Evolutionary conservation across 1,140 invertebrate species (phyloP).

Genomic region (Zelostemma sp.): DNA sequence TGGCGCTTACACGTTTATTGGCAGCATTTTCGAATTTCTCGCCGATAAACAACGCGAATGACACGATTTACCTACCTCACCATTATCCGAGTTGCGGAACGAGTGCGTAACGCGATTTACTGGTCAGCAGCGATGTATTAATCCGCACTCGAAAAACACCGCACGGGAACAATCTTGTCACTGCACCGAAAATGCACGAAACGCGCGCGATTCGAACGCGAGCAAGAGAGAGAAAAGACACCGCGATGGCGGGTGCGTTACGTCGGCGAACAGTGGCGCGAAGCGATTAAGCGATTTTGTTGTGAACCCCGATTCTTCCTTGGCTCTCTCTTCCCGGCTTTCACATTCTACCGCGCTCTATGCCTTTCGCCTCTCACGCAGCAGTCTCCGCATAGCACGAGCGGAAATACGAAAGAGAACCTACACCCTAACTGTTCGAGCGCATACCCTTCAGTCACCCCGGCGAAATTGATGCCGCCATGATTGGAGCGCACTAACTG

Average conservation of each 20-base stretch:
- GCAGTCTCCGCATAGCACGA: too few species aligned
- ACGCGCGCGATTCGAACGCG: slow-evolving; percentile 8
- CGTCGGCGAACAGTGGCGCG: slow-evolving; percentile 66
- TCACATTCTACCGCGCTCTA: slow-evolving; percentile 48
- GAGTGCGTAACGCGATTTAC: slow-evolving; percentile 24
- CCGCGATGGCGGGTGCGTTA: slow-evolving; percentile 49
- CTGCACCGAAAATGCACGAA: too few species aligned
- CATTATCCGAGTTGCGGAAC: slow-evolving; percentile 51
- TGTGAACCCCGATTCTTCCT: slow-evolving; percentile 68
- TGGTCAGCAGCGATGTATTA: too few species aligned
- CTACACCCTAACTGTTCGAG: too few species aligned
- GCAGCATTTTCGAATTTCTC: background rate
- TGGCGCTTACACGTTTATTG: too few species aligned
- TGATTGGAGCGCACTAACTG: too few species aligned
- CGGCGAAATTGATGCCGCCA: too few species aligned
- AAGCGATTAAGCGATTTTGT: slow-evolving; percentile 73
- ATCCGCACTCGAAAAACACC: slow-evolving; percentile 15
- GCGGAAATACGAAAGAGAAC: too few species aligned
- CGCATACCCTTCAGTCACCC: too few species aligned
- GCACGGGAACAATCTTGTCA: too few species aligned
- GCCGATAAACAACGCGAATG: too few species aligned
- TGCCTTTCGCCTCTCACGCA: too few species aligned
- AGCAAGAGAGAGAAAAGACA: slow-evolving; percentile 37
- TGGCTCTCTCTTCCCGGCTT: slow-evolving; percentile 60
- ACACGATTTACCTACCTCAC: slow-evolving; percentile 58